Evolutionary conservation across 2,888 invertebrate species (phyloP), one percentile per base, ranked within the genome.

Genomic region (Trisateles emortualis): DNA sequence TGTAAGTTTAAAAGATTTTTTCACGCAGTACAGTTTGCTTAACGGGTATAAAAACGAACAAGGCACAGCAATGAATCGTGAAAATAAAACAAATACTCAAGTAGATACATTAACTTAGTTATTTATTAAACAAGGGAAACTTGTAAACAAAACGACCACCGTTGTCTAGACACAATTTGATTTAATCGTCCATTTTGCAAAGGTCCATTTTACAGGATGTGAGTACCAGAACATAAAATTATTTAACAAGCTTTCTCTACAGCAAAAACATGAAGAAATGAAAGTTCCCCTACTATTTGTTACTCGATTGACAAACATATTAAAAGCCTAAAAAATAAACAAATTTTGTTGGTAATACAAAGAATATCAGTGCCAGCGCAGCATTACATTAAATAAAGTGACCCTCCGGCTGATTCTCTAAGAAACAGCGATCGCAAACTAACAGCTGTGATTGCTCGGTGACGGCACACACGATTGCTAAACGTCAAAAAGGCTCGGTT

Each of bases 171-270:
- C 86, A 74, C 76, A 68, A 78, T 81, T 78, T 76, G 72, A 78
- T 77, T 83, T 87, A 84, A 84, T 87, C 76, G 81, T 55, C 78
- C 79, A 79, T 81, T 84, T 76, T 73, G 64, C 70, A 74, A 78
- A 81, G 81, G 72, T 78, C 76, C 78, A 76, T 82, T 85, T 74
- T 72, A 68, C 65, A 75, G 74, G 78, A 82, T 80, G 76, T 68
- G 81, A 74, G 75, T 78, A 79, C 79, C 70, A 76, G 73, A 79
- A 81, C 79, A 87, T 86, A 84, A 88, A 87, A 87, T 84, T 83
- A 84, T 86, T 85, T 87, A 85, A 87, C 87, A 83, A 84, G 84
- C 79, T 81, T 75, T 76, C 75, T 78, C 74, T 76, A 69, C 76
- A 64, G 74, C 72, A 74, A 81, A 84, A 85, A 78, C 75, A 78